Evolutionary conservation across 2,797 vertebrate genomes (phyloP).

Genomic region (Labeo calbasu): DNA sequence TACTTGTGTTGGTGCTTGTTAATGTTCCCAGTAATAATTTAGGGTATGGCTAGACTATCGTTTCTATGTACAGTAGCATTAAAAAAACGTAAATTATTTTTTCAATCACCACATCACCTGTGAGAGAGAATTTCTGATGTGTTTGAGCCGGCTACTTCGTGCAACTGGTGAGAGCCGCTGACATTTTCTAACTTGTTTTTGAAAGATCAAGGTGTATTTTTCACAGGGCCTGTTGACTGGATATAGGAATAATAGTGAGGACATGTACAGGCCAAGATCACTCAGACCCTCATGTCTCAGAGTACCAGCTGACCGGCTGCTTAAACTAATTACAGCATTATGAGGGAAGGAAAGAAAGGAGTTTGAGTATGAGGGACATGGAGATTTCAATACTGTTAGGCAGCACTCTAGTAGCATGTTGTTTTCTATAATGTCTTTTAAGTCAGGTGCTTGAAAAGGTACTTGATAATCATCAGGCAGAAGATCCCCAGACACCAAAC

Average conservation of each 20-base stretch:
- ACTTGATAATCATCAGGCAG: slow-evolving; percentile 21
- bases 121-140: slow-evolving; percentile 50
- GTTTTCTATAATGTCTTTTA: background rate
- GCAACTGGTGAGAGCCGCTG: slow-evolving; percentile 50
- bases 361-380: slow-evolving; percentile 20
- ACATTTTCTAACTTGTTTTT: slow-evolving; percentile 48
- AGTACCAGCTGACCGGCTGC: slow-evolving; percentile 59
- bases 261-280: slow-evolving; percentile 57
- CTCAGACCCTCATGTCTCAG: slow-evolving; percentile 62
- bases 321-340: slow-evolving; percentile 48
- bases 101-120: slow-evolving; percentile 26
- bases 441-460: background rate
- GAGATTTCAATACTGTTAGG: slow-evolving; percentile 29
- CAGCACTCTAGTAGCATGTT: slow-evolving; percentile 18
- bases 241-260: slow-evolving; percentile 50
- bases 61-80: background rate
- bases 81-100: background rate
- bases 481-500: background rate
- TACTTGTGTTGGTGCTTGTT: background rate
- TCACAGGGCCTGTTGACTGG: slow-evolving; percentile 54
- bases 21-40: background rate
- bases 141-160: slow-evolving; percentile 44
- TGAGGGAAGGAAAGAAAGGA: slow-evolving; percentile 44
- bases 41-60: background rate
- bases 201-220: slow-evolving; percentile 59